phyloP scores from a whole-genome alignment of 2,888 invertebrate genomes.

The Drosophila melanosoma region DNA sequence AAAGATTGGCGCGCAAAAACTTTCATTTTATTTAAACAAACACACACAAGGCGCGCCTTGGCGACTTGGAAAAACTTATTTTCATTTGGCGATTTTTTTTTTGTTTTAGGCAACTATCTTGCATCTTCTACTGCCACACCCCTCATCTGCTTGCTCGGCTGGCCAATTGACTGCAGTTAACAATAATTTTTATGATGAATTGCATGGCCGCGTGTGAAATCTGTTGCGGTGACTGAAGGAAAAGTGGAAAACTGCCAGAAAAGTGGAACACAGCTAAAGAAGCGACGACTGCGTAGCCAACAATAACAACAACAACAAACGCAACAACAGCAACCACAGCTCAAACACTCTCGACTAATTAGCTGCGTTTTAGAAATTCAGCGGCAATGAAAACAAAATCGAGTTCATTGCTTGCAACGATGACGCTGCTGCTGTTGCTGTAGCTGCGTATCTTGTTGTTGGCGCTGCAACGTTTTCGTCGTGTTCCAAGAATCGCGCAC shows the following conservation, averaged over 20 bases:
- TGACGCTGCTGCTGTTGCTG: conserved; percentile 52
- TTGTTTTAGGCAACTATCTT: conserved; percentile 59
- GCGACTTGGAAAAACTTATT: conserved; percentile 74
- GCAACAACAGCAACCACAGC: conserved; percentile 39
- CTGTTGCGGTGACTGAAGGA: conserved; percentile 65
- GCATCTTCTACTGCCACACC: conserved; percentile 9
- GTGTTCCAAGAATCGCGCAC: conserved; percentile 70
- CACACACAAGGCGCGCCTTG: conserved; percentile 71
- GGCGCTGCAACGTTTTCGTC: conserved; percentile 58
- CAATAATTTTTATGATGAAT: conserved; percentile 81
- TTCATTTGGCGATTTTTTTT: conserved; percentile 58
- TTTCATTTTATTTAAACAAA: conserved; percentile 79
- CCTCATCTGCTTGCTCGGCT: conserved; percentile 12
- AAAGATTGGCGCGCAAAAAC: conserved; percentile 75
- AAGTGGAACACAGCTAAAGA: conserved; percentile 78
- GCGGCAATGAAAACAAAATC: conserved; percentile 81
- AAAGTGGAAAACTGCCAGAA: conserved; percentile 81
- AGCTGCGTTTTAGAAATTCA: conserved; percentile 81
- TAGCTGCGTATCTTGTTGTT: conserved; percentile 41
- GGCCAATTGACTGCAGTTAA: conserved; percentile 72
- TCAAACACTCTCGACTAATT: conserved; percentile 80
- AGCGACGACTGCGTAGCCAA: conserved; percentile 59
- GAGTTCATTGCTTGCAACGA: conserved; percentile 79
- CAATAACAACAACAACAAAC: conserved; percentile 30
- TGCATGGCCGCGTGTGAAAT: conserved; percentile 81